These are phyloP conservation scores for Tenthredo scrophulariae DNA, from an alignment of 2,888 invertebrate species.

Conservation along the genomic window DNA sequence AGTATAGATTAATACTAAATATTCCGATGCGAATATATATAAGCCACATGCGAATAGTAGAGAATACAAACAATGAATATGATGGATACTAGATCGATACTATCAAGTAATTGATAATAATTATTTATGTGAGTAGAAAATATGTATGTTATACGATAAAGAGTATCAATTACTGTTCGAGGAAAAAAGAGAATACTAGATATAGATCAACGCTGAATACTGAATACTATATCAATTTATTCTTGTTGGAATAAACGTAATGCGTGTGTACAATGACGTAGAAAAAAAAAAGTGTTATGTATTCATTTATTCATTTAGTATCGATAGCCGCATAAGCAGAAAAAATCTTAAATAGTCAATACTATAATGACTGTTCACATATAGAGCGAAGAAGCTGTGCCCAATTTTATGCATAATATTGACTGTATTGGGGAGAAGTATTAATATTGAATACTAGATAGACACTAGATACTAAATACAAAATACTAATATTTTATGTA, in stretches of 20 bases:
- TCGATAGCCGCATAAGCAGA: background rate
- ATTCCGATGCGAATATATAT: background rate
- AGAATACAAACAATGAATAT: background rate
- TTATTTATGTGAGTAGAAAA: background rate
- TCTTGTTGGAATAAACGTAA: background rate
- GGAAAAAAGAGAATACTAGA: background rate
- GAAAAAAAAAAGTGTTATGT: background rate
- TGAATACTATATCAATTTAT: background rate
- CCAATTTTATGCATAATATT: background rate
- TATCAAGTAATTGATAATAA: background rate
- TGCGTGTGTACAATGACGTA: background rate
- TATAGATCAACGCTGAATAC: constrained; percentile 4
- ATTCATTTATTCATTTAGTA: background rate
- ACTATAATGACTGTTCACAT: background rate
- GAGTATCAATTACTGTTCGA: background rate
- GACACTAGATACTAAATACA: background rate
- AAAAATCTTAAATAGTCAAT: background rate
- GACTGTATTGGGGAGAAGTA: background rate
- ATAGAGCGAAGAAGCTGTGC: background rate
- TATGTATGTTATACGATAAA: background rate
- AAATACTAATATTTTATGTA: background rate
- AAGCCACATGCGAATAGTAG: background rate
- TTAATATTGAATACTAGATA: background rate
- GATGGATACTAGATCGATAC: background rate
- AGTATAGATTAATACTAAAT: background rate